A percentile compares a stretch with the other conserved stretches of the same genome.
Conservation (phyloP, 2,797 vertebrate genomes). For the Sebastiscus tertius region DNA sequence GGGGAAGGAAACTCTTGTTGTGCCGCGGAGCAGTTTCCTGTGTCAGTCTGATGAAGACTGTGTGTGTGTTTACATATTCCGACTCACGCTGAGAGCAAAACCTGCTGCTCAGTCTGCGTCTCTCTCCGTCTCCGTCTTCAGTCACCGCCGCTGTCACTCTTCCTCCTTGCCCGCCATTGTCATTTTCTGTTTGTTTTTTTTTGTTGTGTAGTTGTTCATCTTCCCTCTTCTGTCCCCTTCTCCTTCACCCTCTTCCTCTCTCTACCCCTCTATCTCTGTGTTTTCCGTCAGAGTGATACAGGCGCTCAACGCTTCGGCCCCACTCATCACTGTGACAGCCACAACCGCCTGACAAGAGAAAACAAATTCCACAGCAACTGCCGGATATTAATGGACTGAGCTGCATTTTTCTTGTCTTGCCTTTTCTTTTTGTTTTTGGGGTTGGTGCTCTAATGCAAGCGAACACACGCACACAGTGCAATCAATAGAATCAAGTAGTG, state of each 20-base stretch:
- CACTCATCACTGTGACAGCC: constrained; percentile 74
- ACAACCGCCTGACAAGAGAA: constrained; percentile 62
- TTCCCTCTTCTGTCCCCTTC: not conserved
- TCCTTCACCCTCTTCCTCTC: not conserved
- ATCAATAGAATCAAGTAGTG: not conserved
- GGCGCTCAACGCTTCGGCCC: constrained; percentile 26
- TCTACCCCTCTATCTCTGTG: constrained; percentile 28
- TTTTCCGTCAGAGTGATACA: constrained; percentile 48
- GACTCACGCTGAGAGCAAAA: constrained; percentile 22
- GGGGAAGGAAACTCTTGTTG: constrained; percentile 28
- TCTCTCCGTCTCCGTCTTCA: constrained; percentile 6
- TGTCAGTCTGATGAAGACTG: constrained; percentile 40
- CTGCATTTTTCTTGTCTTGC: not conserved
- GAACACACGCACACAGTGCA: not conserved
- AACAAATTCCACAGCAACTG: constrained; percentile 59
- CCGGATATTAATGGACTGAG: constrained; percentile 66
- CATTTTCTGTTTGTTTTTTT: not conserved
- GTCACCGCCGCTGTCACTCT: constrained; percentile 37
- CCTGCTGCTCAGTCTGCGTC: constrained; percentile 12
- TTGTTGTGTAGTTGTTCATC: not conserved
- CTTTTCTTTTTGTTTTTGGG: not conserved
- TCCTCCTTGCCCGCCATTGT: constrained; percentile 1
- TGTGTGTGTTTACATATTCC: constrained; percentile 30
- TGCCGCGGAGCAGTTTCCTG: constrained; percentile 4
- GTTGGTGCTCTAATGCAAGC: not conserved